phyloP scores from a whole-genome alignment of 2,888 invertebrate genomes.

The Brachypalpus laphriformis region DNA sequence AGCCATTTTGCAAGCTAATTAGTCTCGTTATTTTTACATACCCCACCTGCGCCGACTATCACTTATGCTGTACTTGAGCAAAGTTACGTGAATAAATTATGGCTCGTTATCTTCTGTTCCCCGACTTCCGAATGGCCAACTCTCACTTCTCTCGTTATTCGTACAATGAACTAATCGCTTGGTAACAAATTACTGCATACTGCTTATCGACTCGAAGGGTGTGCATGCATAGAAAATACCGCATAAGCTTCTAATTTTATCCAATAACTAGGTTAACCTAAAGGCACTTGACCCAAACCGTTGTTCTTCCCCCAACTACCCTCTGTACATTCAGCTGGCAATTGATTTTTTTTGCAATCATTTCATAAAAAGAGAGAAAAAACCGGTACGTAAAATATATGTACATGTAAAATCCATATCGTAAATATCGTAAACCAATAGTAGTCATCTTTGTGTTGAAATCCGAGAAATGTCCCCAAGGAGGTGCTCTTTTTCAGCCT shows the following conservation, averaged over 20 bases:
- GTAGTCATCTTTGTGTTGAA: conserved; percentile 17
- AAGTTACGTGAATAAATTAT: conserved; percentile 63
- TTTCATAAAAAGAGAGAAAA: neutral
- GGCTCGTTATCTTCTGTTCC: conserved; percentile 35
- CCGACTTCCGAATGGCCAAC: neutral
- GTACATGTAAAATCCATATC: too few species aligned
- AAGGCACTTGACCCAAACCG: conserved; percentile 63
- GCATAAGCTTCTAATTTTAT: neutral
- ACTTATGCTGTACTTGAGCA: conserved; percentile 34
- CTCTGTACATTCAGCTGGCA: conserved; percentile 15
- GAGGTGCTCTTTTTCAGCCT: neutral
- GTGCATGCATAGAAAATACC: conserved; percentile 1
- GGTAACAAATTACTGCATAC: conserved; percentile 2
- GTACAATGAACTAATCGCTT: conserved; percentile 13
- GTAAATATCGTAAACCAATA: conserved; percentile 16
- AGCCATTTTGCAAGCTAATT: conserved; percentile 27
- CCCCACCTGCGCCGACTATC: conserved; percentile 6
- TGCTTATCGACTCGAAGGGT: neutral
- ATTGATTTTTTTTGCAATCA: conserved; percentile 26
- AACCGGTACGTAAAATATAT: too few species aligned
- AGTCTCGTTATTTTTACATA: conserved; percentile 1
- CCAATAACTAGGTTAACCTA: conserved; percentile 57
- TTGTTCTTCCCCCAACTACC: neutral
- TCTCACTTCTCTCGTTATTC: neutral
- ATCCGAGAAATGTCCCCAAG: neutral